Base-by-base conservation (phyloP, 1,140 invertebrate species). In the Musca domestica region DNA sequence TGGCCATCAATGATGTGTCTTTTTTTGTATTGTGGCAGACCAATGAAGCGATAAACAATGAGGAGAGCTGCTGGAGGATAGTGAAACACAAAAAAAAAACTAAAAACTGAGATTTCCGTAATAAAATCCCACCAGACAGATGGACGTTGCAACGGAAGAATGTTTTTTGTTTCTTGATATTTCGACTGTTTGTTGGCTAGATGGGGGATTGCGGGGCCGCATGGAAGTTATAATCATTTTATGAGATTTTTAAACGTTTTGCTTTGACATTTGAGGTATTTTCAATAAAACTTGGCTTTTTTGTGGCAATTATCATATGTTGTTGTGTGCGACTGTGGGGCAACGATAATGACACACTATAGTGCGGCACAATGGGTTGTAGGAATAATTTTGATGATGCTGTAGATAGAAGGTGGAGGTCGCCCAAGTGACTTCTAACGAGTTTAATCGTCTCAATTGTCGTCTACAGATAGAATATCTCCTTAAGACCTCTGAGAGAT, bases 201-300 rank as follows among this genome's bases (percentile, higher is more conserved):
- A 4, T 30, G 9, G 27, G 27, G 27, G 27, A 3, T 64, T 47
- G 17, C n/a, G 20, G 23, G 17, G 15, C 9, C 48, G 17, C 15
- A 20, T 61, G 19, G 30, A 34, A 61, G n/a, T 34, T 61, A 61
- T 19, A 61, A 61, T 61, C 56, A 61, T 61, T 61, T 61, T 61
- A 61, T 61, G 56, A 61, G 56, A 61, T 61, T 61, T 61, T 61
- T 61, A 61, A 61, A 61, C 56, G 56, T 61, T 61, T 61, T 61
- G 15, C 56, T 61, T 61, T 61, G 56, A 61, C 56, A 61, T 61
- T 61, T 61, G 30, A 61, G 56, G 56, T 61, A 61, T 61, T 61
- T 61, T 34, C 27, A 20, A 61, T 41, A 41, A 41, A 41, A 41
- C 34, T 41, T 41, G 34, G 10, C 34, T 41, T 41, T 41, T 41